These are phyloP conservation scores for Mionectes macconnelli DNA, from an alignment of 2,113 vertebrate species.

Conservation along the genomic window DNA sequence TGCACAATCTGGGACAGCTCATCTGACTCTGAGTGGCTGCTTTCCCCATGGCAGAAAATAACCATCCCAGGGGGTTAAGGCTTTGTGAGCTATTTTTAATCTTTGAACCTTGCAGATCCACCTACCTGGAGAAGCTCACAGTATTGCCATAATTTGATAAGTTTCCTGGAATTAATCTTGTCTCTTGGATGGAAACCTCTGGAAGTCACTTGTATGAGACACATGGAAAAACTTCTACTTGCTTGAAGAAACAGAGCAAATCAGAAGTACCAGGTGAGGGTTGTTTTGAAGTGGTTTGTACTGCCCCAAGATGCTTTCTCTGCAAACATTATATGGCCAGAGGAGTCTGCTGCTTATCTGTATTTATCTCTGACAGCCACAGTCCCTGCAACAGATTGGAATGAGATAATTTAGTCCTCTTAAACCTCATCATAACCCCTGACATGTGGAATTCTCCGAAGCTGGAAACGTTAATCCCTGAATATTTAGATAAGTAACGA, in stretches of 20 bases:
- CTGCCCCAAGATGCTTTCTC: neutral
- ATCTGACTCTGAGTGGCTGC: neutral
- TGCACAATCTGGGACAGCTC: neutral
- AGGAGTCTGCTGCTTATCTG: neutral
- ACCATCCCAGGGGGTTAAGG: neutral
- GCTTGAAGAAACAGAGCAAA: neutral
- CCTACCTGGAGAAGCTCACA: neutral
- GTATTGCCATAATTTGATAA: neutral
- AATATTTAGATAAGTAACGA: neutral
- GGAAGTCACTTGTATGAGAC: neutral
- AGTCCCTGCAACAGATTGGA: neutral
- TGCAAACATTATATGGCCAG: neutral
- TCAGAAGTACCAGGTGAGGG: neutral
- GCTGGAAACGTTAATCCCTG: neutral
- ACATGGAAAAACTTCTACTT: neutral
- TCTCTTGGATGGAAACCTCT: neutral
- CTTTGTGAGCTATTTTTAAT: neutral
- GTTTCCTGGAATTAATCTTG: neutral
- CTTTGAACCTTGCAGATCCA: neutral
- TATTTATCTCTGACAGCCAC: neutral
- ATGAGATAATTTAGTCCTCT: neutral
- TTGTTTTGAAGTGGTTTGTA: neutral
- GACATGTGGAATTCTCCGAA: neutral
- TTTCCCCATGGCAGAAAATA: neutral
- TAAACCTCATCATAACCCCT: neutral